A percentile compares a stretch with the other conserved stretches of the same genome.
phyloP scores from a whole-genome alignment of 2,797 vertebrate genomes.

The Chrosomus eos region DNA sequence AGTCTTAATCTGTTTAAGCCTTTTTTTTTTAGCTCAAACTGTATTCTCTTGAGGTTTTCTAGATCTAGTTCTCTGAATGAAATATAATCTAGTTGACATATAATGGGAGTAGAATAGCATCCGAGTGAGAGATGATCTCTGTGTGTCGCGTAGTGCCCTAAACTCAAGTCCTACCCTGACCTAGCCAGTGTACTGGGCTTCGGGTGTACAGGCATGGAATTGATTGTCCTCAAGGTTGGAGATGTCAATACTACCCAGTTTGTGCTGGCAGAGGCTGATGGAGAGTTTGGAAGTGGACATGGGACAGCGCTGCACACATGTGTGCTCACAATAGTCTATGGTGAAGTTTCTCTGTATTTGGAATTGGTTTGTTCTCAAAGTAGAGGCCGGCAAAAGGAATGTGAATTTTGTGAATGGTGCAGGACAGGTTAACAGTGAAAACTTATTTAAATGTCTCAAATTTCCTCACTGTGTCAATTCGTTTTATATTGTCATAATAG shows the following conservation, averaged over 20 bases:
- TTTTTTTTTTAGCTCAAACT: neutral
- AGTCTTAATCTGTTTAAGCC: neutral
- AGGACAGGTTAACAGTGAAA: neutral
- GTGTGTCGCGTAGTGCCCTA: conserved; percentile 39
- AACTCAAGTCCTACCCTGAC: conserved; percentile 38
- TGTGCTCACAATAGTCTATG: neutral
- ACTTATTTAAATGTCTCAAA: neutral
- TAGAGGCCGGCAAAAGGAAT: neutral
- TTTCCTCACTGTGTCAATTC: conserved; percentile 4
- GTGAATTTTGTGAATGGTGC: neutral
- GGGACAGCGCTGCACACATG: conserved; percentile 27
- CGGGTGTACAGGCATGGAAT: conserved; percentile 71
- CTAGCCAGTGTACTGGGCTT: conserved; percentile 36
- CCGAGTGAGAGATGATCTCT: conserved; percentile 28
- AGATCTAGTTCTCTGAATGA: conserved; percentile 22
- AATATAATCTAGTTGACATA: conserved; percentile 37
- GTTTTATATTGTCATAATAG: neutral
- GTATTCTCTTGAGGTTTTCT: neutral
- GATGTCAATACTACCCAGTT: conserved; percentile 77
- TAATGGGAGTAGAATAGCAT: conserved; percentile 38
- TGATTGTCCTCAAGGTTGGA: conserved; percentile 83
- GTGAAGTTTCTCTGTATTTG: neutral
- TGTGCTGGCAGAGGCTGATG: conserved; percentile 65
- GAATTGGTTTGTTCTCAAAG: neutral
- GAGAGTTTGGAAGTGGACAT: conserved; percentile 52